Conservation (phyloP, 1,140 invertebrate species). For the Diuraphis noxia region DNA sequence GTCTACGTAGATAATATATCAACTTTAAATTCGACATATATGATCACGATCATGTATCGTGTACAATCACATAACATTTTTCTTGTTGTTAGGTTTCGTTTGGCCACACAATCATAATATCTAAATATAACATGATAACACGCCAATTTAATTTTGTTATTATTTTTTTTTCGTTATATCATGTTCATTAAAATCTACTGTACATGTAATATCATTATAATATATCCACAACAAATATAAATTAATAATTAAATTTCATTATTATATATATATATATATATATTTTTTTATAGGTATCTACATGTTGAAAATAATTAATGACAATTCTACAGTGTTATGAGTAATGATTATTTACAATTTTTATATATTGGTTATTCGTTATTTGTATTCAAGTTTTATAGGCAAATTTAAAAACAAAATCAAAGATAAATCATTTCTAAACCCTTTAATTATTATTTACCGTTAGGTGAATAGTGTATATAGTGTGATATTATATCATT, state of each 20-base stretch:
- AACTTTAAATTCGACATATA: not conserved
- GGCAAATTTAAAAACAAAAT: not conserved
- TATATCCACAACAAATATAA: not conserved
- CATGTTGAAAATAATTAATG: not conserved
- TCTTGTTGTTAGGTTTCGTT: not conserved
- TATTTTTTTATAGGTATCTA: not conserved
- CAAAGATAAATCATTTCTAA: no score
- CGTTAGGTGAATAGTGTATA: no score
- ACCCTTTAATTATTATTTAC: not conserved
- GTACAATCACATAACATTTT: not conserved
- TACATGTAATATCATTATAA: no score
- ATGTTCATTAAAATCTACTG: no score
- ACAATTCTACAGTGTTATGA: not conserved
- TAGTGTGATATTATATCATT: no score
- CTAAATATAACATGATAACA: not conserved
- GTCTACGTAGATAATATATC: not conserved
- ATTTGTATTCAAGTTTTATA: not conserved
- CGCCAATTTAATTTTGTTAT: not conserved
- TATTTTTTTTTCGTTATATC: no score
- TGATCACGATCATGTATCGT: not conserved
- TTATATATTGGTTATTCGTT: not conserved
- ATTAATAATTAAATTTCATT: not conserved
- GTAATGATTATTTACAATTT: not conserved
- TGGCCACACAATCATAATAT: not conserved
- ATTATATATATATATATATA: not conserved